Evolutionary conservation across 2,797 vertebrate species (phyloP), one percentile per base, ranked within the genome.

Genomic region (Enteromius fasciolatus): DNA sequence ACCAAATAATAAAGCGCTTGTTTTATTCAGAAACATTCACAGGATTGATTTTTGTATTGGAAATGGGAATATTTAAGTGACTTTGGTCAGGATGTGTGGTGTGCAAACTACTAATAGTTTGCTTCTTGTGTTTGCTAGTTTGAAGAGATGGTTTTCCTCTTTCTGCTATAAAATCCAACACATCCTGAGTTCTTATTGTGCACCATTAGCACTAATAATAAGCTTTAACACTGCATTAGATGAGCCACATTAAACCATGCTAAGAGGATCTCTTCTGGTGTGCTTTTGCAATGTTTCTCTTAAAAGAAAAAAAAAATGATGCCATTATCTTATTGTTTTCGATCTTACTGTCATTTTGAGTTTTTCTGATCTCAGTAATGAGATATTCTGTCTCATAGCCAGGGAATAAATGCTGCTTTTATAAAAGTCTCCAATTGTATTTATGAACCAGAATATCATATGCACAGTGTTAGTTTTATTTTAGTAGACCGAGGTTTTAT

Each of bases 201-300:
- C 50, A 41, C 46, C 70, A 84, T 82, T 84, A 76, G 80, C 68
- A 64, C 57, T 74, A 76, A 80, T 48, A n/a, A 39, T 68, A 41
- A 44, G 78, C 59, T 80, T 83, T 82, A 64, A 68, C 68, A 54
- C 57, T 39, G 31, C 67, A 36, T 83, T 41, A 48, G 48, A 80
- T n/a, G 67, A 74, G 72, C 39, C 31, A 63, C 64, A 31, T 61
- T 76, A 76, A 64, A 64, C 31, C 28, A 46, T 6, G 68, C 23
- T 70, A 23, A 25, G 11, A 23, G 67, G 20, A 23, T 70, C 67
- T 44, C n/a, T n/a, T 70, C 36, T 46, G 36, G 44, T 31, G 28
- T 25, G 14, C 25, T 25, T 63, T 15, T 70, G 23, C 28, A 33
- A 46, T 23, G 5, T 44, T n/a, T 46, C 67, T 18, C 8, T 67